Evolutionary conservation across 2,888 invertebrate species (phyloP), one percentile per base, ranked within the genome.

Genomic region (Scaptomyza cyrtandrae): DNA sequence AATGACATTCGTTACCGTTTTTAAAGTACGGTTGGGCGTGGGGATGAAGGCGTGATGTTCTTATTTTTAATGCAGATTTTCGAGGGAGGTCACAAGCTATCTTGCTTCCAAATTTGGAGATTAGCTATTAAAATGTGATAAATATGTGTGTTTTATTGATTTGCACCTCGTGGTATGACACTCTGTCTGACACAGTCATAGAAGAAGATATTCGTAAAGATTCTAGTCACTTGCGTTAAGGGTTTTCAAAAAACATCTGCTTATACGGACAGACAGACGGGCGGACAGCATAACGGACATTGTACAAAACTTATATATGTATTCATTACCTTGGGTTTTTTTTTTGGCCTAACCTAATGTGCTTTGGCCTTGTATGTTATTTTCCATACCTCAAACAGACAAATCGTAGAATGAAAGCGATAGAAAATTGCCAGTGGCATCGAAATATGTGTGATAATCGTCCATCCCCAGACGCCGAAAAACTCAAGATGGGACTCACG

Each of bases 321-420:
- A 37, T 6, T 37, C n/a, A 7, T 14, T 14, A 3, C 14, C 7
- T 39, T 6, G 7, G 14, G 14, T 7, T 39, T 14, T n/a, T n/a
- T n/a, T n/a, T n/a, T n/a, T n/a, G n/a, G n/a, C n/a, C n/a, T n/a
- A n/a, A n/a, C n/a, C n/a, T 69, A 90, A 56, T 90, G 90, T 13
- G 79, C 59, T 62, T 95, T 95, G 76, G 94, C 94, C 90, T 97
- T 98, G 92, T 97, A 98, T 53, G 97, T 95, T 71, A 95, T 95
- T 91, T 97, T 98, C 98, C 98, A 98, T 61, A 98, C 96, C 91
- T 98, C 97, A 87, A 97, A 97, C 19, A 98, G 94, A 91, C 98
- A 98, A 80, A 98, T 97, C 0, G 97, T 97, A 3, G 97, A 97
- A 91, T 98, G 97, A 90, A 98, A 98, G 44, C 98, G 93, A 92